Conservation (phyloP, 2,113 vertebrate species). For the Clinocottus analis region DNA sequence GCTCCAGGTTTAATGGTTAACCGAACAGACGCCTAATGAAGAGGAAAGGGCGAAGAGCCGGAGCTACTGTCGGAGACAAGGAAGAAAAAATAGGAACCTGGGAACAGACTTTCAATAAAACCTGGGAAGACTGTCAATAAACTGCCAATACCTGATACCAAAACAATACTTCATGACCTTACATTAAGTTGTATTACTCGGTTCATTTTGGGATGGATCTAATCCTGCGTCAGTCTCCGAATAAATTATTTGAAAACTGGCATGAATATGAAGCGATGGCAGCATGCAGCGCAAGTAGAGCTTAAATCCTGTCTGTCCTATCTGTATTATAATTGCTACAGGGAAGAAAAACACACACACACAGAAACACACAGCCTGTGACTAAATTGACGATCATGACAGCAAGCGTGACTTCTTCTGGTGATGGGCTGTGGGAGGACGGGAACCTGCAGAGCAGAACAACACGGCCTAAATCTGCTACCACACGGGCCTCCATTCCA, state of each 20-base stretch:
- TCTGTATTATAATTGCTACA: not conserved
- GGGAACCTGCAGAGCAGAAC: not conserved
- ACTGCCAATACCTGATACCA: not conserved
- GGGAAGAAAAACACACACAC: not conserved
- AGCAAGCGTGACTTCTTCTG: not conserved
- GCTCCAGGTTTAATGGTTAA: constrained; percentile 48
- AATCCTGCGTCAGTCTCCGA: not conserved
- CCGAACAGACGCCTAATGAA: constrained; percentile 34
- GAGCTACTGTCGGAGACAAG: constrained; percentile 6
- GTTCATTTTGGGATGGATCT: not conserved
- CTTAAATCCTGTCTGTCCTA: not conserved
- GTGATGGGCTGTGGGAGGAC: not conserved
- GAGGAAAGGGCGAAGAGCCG: constrained; percentile 23
- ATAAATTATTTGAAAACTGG: not conserved
- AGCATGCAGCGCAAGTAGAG: not conserved
- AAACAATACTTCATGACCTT: not conserved
- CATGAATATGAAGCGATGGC: not conserved
- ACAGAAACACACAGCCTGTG: not conserved
- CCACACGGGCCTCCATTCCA: not conserved
- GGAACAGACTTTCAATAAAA: not conserved
- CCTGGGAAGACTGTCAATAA: not conserved
- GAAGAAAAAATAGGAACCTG: not conserved
- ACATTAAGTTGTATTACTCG: not conserved
- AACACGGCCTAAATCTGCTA: not conserved
- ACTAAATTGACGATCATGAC: not conserved